Evolutionary conservation across 2,888 invertebrate species (phyloP), one percentile per base, ranked within the genome.

Genomic region (Phania funesta): DNA sequence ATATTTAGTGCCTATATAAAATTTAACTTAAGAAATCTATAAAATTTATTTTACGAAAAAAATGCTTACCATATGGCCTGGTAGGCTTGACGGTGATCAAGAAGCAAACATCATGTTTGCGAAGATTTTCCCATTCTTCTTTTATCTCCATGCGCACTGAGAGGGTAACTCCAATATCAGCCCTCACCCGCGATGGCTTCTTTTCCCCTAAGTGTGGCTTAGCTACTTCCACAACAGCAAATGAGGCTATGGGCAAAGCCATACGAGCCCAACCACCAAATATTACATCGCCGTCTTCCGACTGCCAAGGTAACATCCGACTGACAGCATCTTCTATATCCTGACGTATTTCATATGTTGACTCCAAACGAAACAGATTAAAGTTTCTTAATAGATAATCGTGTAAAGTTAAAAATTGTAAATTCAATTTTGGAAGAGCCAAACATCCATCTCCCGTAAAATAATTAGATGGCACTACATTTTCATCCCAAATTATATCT

Each of bases 181-280:
- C 99, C 48, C 98, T 93, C 0, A 99, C 99, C 71, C 98, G 92
- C 0, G 99, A 98, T 0, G 99, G 99, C 54, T 97, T 95, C 87
- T 96, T 97, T 90, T 99, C 99, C 0, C 99, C 95, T 52, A 97
- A 95, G 89, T 97, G 96, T 0, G 97, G 97, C 87, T 97, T 97
- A 0, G 96, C 95, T 8, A 98, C 98, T 92, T 99, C 99, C 0
- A 99, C 97, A 1, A 99, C 97, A 2, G 96, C 96, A 91, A 99
- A 99, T 79, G 95, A 95, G 8, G 95, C 93, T 74, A 99, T 95
- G 0, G 98, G 97, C 86, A 98, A 95, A 0, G 99, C 99, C 99
- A 99, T 99, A 83, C 99, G 93, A 0, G 99, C 99, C 99, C 99
- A 99, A 1, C 99, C 99, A 13, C 98, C 98, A 92, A 98, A 99